Evolutionary conservation across 2,797 vertebrate species (phyloP), one percentile per base, ranked within the genome.

Genomic region (Alauda arvensis): DNA sequence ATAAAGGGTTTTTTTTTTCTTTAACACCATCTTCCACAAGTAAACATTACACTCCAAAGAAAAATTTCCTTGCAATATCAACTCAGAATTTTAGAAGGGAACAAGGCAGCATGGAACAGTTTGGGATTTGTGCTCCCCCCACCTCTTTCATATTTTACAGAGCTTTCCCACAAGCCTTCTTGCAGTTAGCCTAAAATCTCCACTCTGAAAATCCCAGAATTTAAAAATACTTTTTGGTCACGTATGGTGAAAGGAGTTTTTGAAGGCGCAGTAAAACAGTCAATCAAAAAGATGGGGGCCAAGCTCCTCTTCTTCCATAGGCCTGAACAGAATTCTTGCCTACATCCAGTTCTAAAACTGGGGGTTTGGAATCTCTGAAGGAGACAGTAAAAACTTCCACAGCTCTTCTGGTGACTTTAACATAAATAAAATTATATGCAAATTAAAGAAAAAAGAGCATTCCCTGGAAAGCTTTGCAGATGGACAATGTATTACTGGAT

Each of bases 241-340:
- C 0, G 1, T 17, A 10, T 3, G 8, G n/a, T 40, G n/a, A 46
- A 59, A 74, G 46, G 56, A 2, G 20, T 33, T 76, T 68, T 67
- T 42, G 81, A 57, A 70, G 53, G 49, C 0, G 0, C 1, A 45
- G 8, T 31, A 34, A 31, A 83, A 53, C 0, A 2, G 7, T 31
- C 25, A 51, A 10, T 28, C 12, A 19, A 34, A 56, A 80, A 77
- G 39, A 60, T 0, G 18, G 15, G 2, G 9, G 24, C 46, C 31
- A n/a, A 77, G 31, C 10, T 89, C 37, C 59, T 83, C 56, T 4
- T 65, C 28, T 55, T 48, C 65, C 45, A 12, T 3, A 39, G 29
- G 8, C 37, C 26, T 57, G 39, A 77, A 61, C 1, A 40, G 4
- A 55, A 16, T 62, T 37, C 34, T 63, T 56, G 16, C 16, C 67